These are phyloP conservation scores for Raja brachyura DNA, from an alignment of 2,113 vertebrate species.

Conservation along the genomic window DNA sequence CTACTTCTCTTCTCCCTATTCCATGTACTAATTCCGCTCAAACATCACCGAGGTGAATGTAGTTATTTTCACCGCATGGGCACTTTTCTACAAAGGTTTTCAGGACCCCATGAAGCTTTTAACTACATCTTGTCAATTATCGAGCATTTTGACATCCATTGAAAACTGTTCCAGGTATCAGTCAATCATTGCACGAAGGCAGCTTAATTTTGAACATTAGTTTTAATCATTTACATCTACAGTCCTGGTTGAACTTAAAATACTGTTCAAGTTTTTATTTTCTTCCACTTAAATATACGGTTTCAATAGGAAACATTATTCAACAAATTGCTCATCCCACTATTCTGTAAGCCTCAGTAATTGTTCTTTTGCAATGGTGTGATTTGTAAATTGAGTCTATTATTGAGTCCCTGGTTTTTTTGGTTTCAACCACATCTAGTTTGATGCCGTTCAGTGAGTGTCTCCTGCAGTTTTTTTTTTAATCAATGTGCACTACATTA, in stretches of 20 bases:
- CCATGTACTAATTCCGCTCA: neutral
- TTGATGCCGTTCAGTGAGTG: neutral
- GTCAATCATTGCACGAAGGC: neutral
- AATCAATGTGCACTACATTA: neutral
- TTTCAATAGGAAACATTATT: neutral
- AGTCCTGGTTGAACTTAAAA: neutral
- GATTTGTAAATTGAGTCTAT: neutral
- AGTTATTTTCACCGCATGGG: neutral
- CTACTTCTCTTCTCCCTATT: neutral
- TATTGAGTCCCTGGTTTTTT: neutral
- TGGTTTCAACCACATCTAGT: neutral
- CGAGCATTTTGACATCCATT: neutral
- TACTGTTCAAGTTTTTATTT: neutral
- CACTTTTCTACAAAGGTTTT: neutral
- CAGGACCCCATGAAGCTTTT: neutral
- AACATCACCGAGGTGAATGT: neutral
- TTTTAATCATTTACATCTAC: neutral
- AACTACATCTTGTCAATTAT: neutral
- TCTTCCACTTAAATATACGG: neutral
- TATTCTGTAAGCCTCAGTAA: neutral
- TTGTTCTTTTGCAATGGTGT: neutral
- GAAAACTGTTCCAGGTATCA: neutral
- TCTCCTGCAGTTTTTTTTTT: neutral
- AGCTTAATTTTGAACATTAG: neutral
- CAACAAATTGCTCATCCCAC: neutral